phyloP scores from a whole-genome alignment of 2,888 invertebrate species.

The Andrena flavipes region DNA sequence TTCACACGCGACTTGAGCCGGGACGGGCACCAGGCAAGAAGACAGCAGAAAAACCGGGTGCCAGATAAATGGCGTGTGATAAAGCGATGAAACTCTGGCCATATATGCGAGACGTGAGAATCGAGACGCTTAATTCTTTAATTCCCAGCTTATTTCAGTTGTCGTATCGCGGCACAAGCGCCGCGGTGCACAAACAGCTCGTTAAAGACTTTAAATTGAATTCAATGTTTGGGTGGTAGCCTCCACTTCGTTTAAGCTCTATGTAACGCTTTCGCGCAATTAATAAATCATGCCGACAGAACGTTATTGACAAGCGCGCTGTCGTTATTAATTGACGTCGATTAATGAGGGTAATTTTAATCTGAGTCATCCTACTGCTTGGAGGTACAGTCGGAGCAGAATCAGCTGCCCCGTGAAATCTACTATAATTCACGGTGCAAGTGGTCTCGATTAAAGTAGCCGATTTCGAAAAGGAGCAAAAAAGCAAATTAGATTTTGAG shows the following conservation, averaged over 20 bases:
- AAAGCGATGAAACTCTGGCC: constrained; percentile 48
- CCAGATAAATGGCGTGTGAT: constrained; percentile 52
- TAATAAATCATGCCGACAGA: background rate
- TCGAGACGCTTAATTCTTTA: constrained; percentile 14
- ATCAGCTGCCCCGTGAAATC: too few species aligned
- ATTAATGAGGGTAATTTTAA: background rate
- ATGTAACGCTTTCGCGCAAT: background rate
- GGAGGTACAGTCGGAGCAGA: background rate
- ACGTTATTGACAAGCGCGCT: background rate
- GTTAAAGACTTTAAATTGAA: constrained; percentile 1
- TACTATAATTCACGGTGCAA: too few species aligned
- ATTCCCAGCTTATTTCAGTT: constrained; percentile 1
- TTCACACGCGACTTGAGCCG: constrained; percentile 18
- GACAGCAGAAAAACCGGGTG: constrained; percentile 49
- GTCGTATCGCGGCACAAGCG: background rate
- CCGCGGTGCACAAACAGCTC: background rate
- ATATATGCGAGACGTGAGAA: constrained; percentile 12
- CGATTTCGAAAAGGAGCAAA: background rate
- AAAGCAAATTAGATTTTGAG: background rate
- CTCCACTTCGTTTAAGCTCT: background rate
- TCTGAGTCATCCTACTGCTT: background rate
- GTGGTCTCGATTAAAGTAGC: too few species aligned
- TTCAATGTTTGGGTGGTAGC: background rate
- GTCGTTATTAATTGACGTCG: background rate
- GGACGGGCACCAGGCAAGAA: constrained; percentile 26